These are phyloP conservation scores for Podarcis cretensis DNA, from an alignment of 2,113 vertebrate genomes.

Conservation along the genomic window DNA sequence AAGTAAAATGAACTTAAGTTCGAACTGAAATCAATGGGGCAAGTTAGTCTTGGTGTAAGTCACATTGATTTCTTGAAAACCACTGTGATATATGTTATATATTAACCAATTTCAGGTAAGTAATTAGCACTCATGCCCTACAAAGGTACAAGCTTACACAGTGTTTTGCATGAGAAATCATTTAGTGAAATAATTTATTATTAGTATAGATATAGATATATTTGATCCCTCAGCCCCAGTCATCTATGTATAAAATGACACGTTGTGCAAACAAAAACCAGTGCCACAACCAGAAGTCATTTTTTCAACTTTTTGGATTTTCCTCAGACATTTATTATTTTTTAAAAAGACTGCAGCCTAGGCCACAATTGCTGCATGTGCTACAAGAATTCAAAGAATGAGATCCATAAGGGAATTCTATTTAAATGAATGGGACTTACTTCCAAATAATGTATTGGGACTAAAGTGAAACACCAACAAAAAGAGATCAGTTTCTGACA, in stretches of 20 bases:
- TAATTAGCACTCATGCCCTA: background rate
- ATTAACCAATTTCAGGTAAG: background rate
- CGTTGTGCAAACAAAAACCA: background rate
- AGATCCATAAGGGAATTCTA: background rate
- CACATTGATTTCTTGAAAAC: background rate
- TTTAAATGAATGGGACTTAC: background rate
- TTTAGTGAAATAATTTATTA: background rate
- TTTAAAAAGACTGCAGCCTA: background rate
- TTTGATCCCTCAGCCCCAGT: too few relatives aligned
- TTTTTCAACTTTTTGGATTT: background rate
- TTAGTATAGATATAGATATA: too few relatives aligned
- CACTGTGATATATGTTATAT: background rate
- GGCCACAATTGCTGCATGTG: background rate
- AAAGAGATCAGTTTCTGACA: background rate
- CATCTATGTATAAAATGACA: background rate
- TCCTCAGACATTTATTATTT: background rate
- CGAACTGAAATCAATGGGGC: background rate
- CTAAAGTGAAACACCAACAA: background rate
- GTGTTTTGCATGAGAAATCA: background rate
- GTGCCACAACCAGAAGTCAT: background rate
- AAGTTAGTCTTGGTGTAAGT: background rate
- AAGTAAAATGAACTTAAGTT: background rate
- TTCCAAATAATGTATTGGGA: background rate
- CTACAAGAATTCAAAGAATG: background rate
- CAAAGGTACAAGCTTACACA: background rate